A percentile compares a stretch with the other conserved stretches of the same genome.
phyloP scores from a whole-genome alignment of 2,113 vertebrate species.

The Xiphorhynchus elegans region DNA sequence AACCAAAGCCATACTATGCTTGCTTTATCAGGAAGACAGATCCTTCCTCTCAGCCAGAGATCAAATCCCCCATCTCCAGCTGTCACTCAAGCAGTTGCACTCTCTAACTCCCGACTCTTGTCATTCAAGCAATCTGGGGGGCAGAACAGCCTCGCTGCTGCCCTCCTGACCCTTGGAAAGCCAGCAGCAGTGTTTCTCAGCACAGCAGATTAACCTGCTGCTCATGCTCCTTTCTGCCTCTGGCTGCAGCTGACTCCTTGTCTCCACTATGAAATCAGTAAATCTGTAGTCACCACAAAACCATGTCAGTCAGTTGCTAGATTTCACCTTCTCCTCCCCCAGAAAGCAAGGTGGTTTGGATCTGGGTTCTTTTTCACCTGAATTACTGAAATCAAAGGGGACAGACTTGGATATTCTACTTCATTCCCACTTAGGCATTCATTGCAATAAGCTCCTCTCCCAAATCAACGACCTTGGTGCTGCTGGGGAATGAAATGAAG shows the following conservation, averaged over 20 bases:
- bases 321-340: not conserved
- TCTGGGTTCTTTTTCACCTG: not conserved
- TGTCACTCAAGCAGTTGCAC: not conserved
- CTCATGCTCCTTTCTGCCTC: not conserved
- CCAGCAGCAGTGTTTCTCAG: not conserved
- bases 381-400: not conserved
- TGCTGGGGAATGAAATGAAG: not conserved
- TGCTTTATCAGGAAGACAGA: not conserved
- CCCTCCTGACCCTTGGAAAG: not conserved
- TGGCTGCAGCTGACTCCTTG: not conserved
- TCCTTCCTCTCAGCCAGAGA: not conserved
- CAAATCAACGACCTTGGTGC: not conserved
- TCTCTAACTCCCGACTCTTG: not conserved
- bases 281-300: not conserved
- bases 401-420: not conserved
- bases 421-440: not conserved
- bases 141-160: not conserved
- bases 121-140: not conserved
- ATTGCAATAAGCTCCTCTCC: not conserved
- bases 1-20: not conserved
- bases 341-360: not conserved
- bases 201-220: conserved; percentile 7
- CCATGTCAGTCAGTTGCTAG: fast-evolving
- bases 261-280: not conserved
- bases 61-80: not conserved